Evolutionary conservation across 2,888 invertebrate species (phyloP), one percentile per base, ranked within the genome.

Genomic region (Dasypogon diadema): DNA sequence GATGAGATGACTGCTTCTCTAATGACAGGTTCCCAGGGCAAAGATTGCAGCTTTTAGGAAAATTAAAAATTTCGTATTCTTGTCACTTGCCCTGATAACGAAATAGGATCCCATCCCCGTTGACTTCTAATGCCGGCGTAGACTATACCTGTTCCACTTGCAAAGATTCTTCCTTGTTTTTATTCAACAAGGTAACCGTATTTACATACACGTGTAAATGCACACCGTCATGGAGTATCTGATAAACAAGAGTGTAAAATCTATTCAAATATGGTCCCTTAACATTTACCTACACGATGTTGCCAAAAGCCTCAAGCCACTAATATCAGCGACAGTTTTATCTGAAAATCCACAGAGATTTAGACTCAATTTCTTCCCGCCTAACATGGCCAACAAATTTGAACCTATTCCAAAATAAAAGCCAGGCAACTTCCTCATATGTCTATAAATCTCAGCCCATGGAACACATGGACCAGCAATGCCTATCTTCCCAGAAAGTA

Each of bases 21-120:
- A 46, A 48, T 48, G 46, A 21, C 46, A 37, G 34, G 10, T 14
- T n/a, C 24, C 22, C 2, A 48, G 26, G 48, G 24, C 22, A 65
- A 65, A 65, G 24, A 48, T 65, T 22, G 65, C 8, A 26, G 65
- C 65, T 65, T 65, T 65, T 65, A 65, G 26, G 65, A 46, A 65
- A 65, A 65, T 65, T 65, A 65, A 65, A 65, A 65, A 65, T 65
- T 65, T 65, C 24, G 65, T 65, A 65, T 65, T 65, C 65, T 46
- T 48, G 65, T 65, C 65, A 65, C 46, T 24, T n/a, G 46, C n/a
- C 2, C 14, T 48, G 65, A 65, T 65, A 65, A 65, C 46, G 16
- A 34, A 37, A 10, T n/a, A 2, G 42, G 12, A 42, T 42, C 8
- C n/a, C 24, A 24, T 46, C 22, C 24, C 8, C 48, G 2, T 14